A percentile compares a stretch with the other conserved stretches of the same genome.
These are phyloP conservation scores for Muschampia plurimacula DNA, from an alignment of 2,888 invertebrate species.

Conservation along the genomic window DNA sequence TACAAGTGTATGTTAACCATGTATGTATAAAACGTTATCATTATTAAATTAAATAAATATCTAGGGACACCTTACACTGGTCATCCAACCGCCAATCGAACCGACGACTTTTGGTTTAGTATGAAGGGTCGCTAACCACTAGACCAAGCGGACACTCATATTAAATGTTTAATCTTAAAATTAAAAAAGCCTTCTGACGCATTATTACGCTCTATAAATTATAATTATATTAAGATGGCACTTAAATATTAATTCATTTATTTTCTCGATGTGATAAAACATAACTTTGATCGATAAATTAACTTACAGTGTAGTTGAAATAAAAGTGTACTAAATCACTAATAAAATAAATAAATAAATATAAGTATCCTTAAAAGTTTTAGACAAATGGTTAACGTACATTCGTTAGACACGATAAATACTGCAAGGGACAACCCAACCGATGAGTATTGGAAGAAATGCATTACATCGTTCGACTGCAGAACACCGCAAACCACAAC, in stretches of 20 bases:
- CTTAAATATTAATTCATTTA: background rate
- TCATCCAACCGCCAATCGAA: too few relatives aligned
- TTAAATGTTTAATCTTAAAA: too few relatives aligned
- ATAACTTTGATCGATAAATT: background rate
- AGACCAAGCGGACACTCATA: too few relatives aligned
- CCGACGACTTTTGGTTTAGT: too few relatives aligned
- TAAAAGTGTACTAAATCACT: too few relatives aligned
- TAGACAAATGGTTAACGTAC: background rate
- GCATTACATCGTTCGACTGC: conserved; percentile 29
- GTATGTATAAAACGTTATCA: background rate
- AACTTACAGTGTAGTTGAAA: too few relatives aligned
- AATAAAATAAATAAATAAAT: too few relatives aligned
- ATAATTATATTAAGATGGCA: background rate
- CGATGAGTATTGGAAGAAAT: conserved; percentile 56
- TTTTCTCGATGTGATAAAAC: background rate
- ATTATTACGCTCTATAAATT: background rate
- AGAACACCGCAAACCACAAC: background rate
- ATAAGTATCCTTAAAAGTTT: too few relatives aligned
- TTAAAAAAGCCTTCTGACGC: too few relatives aligned
- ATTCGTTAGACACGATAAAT: background rate
- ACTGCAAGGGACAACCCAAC: conserved; percentile 12
- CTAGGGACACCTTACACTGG: too few relatives aligned
- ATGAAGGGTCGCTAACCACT: too few relatives aligned
- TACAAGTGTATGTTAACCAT: background rate
- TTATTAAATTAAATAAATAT: too few relatives aligned